Conservation (phyloP, 2,888 invertebrate species). For the Syrista parreyssii region DNA sequence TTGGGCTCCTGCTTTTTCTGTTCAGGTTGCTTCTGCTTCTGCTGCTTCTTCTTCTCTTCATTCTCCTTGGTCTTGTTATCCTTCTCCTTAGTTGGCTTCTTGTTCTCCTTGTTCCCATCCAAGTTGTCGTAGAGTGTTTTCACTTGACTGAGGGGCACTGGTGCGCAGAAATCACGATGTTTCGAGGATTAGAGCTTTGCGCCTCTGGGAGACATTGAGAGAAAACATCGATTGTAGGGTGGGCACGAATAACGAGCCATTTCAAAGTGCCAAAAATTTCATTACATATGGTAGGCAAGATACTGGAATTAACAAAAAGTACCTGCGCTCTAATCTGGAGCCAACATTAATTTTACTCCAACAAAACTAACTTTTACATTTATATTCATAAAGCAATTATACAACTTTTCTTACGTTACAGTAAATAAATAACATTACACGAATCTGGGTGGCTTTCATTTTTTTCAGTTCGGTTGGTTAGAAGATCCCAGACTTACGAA, state of each 20-base stretch:
- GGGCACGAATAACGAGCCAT: no score
- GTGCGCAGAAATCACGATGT: constrained; percentile 28
- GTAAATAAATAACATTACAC: neutral
- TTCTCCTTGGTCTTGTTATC: constrained; percentile 62
- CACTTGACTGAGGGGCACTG: constrained; percentile 78
- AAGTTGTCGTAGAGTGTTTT: constrained; percentile 75
- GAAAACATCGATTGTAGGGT: neutral
- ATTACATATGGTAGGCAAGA: no score
- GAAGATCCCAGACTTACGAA: constrained; percentile 71
- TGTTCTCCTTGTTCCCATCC: constrained; percentile 73
- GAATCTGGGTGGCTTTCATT: no score
- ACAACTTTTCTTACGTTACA: neutral
- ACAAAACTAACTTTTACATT: no score
- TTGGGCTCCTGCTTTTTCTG: constrained; percentile 70
- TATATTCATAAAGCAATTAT: no score
- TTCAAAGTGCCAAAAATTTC: no score
- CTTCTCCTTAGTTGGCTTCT: constrained; percentile 63
- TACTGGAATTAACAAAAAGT: no score
- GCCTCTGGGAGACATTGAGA: constrained; percentile 2
- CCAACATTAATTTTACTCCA: no score
- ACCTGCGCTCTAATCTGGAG: no score
- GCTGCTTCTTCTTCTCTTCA: constrained; percentile 68
- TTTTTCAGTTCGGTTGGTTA: neutral
- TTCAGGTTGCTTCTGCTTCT: constrained; percentile 65
- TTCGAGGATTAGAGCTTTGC: neutral